Evolutionary conservation across 2,888 invertebrate species (phyloP), one percentile per base, ranked within the genome.

Genomic region (Tricholauxania praeusta): DNA sequence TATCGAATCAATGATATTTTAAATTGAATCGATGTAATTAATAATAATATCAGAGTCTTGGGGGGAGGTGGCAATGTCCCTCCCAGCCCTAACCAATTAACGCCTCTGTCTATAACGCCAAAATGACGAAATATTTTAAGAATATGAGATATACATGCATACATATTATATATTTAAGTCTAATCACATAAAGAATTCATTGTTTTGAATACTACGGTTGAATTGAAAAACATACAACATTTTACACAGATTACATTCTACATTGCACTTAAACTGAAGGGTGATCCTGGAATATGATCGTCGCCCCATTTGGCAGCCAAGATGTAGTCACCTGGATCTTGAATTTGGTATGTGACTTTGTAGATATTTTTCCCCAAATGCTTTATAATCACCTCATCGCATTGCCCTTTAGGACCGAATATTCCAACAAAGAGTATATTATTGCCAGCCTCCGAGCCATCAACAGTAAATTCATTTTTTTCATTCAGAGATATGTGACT

Each of bases 221-320:
- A 6, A 39, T 10, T 39, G 7, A 39, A 39, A 7, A 39, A 39
- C 39, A 39, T 39, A 8, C 1, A 39, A 39, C 39, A 10, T 39
- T 39, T 39, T 39, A 10, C 10, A 39, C 39, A 10, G 6, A 39
- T 39, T 10, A 10, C 39, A 39, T n/a, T 39, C 72, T 81, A 80
- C 66, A 81, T 74, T 32, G 82, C 79, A 69, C 66, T 79, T 72
- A 87, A 80, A 48, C 77, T 79, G 72, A 86, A 98, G n/a, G 98
- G 98, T 75, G 97, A 97, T 78, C 98, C 98, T 76, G 97, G 96
- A 88, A 98, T 94, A 88, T 98, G 96, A 65, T 98, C 95, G 76
- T 98, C 98, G 22, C 98, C 98, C 97, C 97, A 98, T 88, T 97
- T 97, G 78, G 96, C 93, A 81, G 96, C 93, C 79, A 98, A 91